Percentiles rank a stretch among this genome's conserved stretches.
phyloP scores from a whole-genome alignment of 2,888 invertebrate genomes.

The Chaetogeoica ovagalla region DNA sequence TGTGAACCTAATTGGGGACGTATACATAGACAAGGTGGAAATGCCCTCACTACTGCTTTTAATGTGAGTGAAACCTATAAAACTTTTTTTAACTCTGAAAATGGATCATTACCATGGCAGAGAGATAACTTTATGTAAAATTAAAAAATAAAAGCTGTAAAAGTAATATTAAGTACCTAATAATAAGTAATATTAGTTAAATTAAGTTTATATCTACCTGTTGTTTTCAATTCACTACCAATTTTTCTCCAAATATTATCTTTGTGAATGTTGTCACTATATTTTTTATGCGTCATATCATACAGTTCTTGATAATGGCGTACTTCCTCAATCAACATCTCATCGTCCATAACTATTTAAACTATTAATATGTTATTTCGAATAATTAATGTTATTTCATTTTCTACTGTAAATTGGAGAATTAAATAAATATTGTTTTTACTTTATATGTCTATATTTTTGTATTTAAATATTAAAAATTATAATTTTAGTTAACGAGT shows the following conservation, averaged over 20 bases:
- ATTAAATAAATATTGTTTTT: no score
- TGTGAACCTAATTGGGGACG: constrained; percentile 9
- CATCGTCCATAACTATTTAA: constrained; percentile 19
- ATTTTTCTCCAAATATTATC: constrained; percentile 20
- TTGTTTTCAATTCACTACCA: neutral
- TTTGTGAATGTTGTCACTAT: constrained; percentile 23
- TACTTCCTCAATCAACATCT: constrained; percentile 21
- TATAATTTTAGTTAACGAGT: no score
- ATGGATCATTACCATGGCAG: constrained; percentile 16
- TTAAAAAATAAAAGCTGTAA: constrained; percentile 1
- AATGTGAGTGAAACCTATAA: constrained; percentile 4
- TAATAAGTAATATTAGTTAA: neutral
- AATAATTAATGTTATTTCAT: no score
- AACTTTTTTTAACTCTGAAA: constrained; percentile 3
- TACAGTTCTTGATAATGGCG: constrained; percentile 11
- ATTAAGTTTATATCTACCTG: neutral
- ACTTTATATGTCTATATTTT: no score
- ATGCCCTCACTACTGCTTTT: constrained; percentile 9
- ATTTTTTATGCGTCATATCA: constrained; percentile 28
- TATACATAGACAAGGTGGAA: constrained; percentile 13
- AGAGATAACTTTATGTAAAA: constrained; percentile 4
- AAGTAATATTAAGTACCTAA: neutral
- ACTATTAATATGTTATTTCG: no score
- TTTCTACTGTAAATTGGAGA: no score
- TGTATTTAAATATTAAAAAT: no score